Evolutionary conservation across 2,797 vertebrate species (phyloP).

Genomic region (Lithobates sylvaticus): DNA sequence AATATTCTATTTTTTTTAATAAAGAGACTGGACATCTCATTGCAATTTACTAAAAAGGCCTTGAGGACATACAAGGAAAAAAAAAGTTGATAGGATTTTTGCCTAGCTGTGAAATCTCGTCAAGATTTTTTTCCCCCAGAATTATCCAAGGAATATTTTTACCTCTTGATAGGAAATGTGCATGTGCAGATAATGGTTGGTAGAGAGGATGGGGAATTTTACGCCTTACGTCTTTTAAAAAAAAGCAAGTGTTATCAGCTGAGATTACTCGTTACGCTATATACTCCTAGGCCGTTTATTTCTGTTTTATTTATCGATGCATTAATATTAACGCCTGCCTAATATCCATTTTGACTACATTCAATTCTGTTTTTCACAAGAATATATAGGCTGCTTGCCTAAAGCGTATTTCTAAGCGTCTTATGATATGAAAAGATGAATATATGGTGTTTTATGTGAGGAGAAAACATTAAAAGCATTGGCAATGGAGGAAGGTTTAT

Average conservation of each 20-base stretch:
- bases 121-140: conserved; percentile 8
- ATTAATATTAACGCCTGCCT: not conserved
- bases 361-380: not conserved
- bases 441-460: conserved; percentile 79
- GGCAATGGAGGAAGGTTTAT: conserved; percentile 69
- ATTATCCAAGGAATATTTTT: conserved; percentile 65
- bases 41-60: conserved; percentile 33
- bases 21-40: not conserved
- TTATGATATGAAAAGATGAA: conserved; percentile 80
- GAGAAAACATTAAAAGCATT: conserved; percentile 26
- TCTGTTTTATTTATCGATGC: not conserved
- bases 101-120: conserved; percentile 50
- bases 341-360: not conserved
- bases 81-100: conserved; percentile 47
- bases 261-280: not conserved
- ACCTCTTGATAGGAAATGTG: not conserved
- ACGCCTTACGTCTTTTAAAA: not conserved
- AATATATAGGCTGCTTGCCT: conserved; percentile 41
- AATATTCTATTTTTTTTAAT: not conserved
- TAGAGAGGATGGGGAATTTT: not conserved
- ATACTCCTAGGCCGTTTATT: not conserved
- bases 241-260: not conserved
- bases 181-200: not conserved
- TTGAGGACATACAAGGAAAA: conserved; percentile 43
- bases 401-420: conserved; percentile 74